Evolutionary conservation across 2,113 vertebrate species (phyloP), one percentile per base, ranked within the genome.

Genomic region (Pica pica): DNA sequence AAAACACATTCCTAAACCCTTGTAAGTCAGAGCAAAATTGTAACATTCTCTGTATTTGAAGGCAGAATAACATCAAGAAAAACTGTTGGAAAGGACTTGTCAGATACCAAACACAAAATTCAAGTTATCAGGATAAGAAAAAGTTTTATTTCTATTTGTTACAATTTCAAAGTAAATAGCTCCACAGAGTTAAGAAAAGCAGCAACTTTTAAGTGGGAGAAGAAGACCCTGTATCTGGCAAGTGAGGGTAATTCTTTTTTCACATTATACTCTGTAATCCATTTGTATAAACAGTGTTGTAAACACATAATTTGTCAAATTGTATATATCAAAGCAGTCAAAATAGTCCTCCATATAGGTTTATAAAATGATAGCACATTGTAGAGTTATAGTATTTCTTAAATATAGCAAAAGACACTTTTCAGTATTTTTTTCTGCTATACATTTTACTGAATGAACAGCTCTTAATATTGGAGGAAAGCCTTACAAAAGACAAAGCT

Each of bases 1-100:
- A 96, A 96, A 95, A 89, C 4, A 3, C 21, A 65, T 94, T 83
- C 91, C 68, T 94, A 95, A 95, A 96, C 86, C 95, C 80, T 88
- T 95, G 55, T 91, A 81, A 97, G 68, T 90, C 57, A 84, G 52
- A 84, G 42, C 26, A 87, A 97, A 92, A 95, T 74, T 75, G 79
- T 59, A 96, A 76, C 71, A 78, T 92, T 94, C 61, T 89, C 56
- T 70, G 46, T 92, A 81, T 79, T 67, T 61, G 47, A 61, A 95
- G 88, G 60, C 86, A 97, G 77, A 94, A 96, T 67, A 94, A 91
- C 55, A 94, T 94, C 59, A 94, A 95, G 80, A 76, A 94, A 94
- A 64, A 59, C 63, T 81, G 69, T 71, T 21, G 31, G 73, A 97
- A 95, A 71, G 71, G 93, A 93, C 24, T 55, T 95, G 52, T 90